These are phyloP conservation scores for Spodoptera littoralis DNA, from an alignment of 2,888 invertebrate species.

Conservation along the genomic window DNA sequence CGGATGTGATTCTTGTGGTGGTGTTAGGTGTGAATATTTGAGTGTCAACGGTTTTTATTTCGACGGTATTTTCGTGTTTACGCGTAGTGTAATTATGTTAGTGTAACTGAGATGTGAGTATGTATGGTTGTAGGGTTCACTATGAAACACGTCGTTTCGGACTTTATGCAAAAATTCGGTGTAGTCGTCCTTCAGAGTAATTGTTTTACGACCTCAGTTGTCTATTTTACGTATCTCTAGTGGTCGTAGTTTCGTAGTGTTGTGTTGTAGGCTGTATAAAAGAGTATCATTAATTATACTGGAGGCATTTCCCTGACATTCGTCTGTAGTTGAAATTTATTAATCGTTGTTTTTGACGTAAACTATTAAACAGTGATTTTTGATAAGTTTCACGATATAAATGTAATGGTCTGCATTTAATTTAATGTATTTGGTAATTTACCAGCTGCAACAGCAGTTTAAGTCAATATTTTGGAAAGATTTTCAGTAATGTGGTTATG, in stretches of 20 bases:
- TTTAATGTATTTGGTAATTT: too few species aligned
- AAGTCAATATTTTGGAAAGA: too few species aligned
- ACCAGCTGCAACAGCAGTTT: too few species aligned
- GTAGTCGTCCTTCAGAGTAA: slow-evolving; percentile 10
- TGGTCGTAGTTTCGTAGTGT: slow-evolving; percentile 5
- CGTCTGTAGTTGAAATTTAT: slow-evolving; percentile 32
- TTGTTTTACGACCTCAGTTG: slow-evolving; percentile 17
- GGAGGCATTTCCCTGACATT: slow-evolving; percentile 18
- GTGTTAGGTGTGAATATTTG: slow-evolving; percentile 55
- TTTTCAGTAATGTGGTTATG: too few species aligned
- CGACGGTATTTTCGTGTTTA: slow-evolving; percentile 52
- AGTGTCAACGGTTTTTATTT: slow-evolving; percentile 58
- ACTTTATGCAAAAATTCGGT: slow-evolving; percentile 39
- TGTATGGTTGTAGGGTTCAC: slow-evolving; percentile 37
- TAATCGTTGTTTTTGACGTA: neutral
- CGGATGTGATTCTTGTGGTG: slow-evolving; percentile 61
- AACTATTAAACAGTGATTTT: neutral
- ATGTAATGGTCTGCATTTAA: neutral
- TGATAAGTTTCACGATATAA: neutral
- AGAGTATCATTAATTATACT: neutral
- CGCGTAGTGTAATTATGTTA: slow-evolving; percentile 58
- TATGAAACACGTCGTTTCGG: slow-evolving; percentile 36
- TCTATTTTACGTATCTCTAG: slow-evolving; percentile 3
- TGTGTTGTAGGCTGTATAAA: neutral
- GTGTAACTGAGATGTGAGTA: slow-evolving; percentile 56